phyloP scores from a whole-genome alignment of 2,797 vertebrate genomes.

The Cossypha polioptera region DNA sequence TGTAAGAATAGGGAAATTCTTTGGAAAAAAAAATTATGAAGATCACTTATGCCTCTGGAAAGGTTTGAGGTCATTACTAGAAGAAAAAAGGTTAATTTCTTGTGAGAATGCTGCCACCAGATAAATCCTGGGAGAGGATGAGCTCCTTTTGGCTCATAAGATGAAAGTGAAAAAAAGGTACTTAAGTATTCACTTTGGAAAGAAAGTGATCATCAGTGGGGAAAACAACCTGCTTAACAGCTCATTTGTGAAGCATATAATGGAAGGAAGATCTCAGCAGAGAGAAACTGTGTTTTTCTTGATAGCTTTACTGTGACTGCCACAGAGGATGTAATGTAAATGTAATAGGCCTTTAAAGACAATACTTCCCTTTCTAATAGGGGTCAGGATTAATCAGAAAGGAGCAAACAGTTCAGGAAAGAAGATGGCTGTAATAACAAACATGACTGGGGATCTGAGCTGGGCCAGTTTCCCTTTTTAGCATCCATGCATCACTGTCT shows the following conservation, averaged over 20 bases:
- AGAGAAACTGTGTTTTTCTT: not conserved
- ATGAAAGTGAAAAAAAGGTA: slow-evolving; percentile 4
- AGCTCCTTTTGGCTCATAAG: slow-evolving; percentile 25
- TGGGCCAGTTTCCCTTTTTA: slow-evolving; percentile 29
- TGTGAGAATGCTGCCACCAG: not conserved
- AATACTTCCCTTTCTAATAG: not conserved
- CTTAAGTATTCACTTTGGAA: slow-evolving; percentile 18
- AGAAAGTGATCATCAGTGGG: not conserved
- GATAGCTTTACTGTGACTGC: not conserved
- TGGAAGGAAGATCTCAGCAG: not conserved
- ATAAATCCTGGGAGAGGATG: not conserved
- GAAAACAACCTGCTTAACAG: not conserved
- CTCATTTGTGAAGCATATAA: not conserved
- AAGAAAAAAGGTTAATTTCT: not conserved
- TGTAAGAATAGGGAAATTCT: not conserved
- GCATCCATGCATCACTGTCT: slow-evolving; percentile 42
- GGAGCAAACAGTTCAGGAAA: slow-evolving; percentile 17
- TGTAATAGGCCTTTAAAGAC: slow-evolving; percentile 12
- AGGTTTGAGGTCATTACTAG: not conserved
- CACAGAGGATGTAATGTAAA: not conserved
- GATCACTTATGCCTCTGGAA: not conserved
- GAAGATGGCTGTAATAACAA: slow-evolving; percentile 9
- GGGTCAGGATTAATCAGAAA: slow-evolving; percentile 36
- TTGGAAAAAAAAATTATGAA: not conserved
- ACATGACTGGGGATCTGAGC: not conserved